Evolutionary conservation across 1,140 invertebrate species (phyloP).

Genomic region (Hylaeus anthracinus): DNA sequence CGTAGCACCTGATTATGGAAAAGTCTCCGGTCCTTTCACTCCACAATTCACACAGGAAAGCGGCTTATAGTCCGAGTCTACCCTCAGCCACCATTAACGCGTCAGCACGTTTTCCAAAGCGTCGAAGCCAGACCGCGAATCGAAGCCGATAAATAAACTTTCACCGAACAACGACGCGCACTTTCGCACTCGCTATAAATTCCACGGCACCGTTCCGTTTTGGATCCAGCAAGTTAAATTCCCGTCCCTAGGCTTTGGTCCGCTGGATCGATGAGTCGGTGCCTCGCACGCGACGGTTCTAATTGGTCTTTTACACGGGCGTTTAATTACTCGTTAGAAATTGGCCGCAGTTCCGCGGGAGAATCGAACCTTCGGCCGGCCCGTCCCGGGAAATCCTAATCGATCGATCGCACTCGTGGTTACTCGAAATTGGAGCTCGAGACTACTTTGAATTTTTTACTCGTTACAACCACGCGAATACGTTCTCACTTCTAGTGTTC

Average conservation of each 20-base stretch:
- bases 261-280: constrained; percentile 27
- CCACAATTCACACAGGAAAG: neutral
- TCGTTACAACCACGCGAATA: no score
- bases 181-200: neutral
- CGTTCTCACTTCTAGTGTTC: no score
- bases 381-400: neutral
- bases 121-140: neutral
- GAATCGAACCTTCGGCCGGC: neutral
- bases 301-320: constrained; percentile 33
- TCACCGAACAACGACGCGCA: neutral
- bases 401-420: neutral
- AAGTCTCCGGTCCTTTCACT: no score
- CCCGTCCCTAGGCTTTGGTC: neutral
- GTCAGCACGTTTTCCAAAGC: neutral
- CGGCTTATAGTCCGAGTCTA: neutral
- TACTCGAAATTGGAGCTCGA: neutral
- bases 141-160: neutral
- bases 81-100: constrained; percentile 12
- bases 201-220: neutral
- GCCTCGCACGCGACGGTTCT: constrained; percentile 11
- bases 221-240: neutral
- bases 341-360: constrained; percentile 6
- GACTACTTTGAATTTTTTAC: neutral
- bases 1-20: no score
- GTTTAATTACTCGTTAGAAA: constrained; percentile 38